phyloP scores from a whole-genome alignment of 30 jellyfish, hydroid and myxozoan genomes.

The Catostylus mosaicus region DNA sequence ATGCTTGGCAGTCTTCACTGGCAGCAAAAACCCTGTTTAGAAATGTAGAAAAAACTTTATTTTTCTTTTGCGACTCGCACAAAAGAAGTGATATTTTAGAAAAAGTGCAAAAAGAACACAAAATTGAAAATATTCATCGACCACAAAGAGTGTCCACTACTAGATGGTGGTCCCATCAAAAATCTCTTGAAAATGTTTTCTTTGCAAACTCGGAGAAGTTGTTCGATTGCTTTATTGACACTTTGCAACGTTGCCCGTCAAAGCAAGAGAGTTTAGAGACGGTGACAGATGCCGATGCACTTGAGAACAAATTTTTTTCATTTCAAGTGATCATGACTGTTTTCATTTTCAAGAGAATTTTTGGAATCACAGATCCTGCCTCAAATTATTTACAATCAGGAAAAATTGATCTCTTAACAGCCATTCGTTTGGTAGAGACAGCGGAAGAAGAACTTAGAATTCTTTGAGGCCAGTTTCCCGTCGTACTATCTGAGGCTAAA shows the following conservation, averaged over 20 bases:
- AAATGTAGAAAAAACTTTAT: too few relatives aligned
- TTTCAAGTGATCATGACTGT: constrained; percentile 6
- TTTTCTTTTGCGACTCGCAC: too few relatives aligned
- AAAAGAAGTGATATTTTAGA: too few relatives aligned
- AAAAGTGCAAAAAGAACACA: too few relatives aligned
- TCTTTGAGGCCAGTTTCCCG: background rate
- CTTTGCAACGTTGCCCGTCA: constrained; percentile 13
- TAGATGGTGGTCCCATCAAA: constrained; percentile 47
- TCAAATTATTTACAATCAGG: constrained; percentile 1
- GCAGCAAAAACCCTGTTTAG: too few relatives aligned
- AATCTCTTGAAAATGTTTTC: constrained; percentile 18
- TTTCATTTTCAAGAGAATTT: background rate
- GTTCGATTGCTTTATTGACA: constrained; percentile 11
- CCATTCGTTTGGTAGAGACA: constrained; percentile 9
- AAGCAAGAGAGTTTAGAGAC: constrained; percentile 3
- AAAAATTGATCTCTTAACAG: constrained; percentile 30
- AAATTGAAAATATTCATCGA: constrained; percentile 19
- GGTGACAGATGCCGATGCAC: constrained; percentile 31
- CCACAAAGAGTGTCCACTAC: constrained; percentile 41
- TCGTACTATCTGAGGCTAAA: background rate
- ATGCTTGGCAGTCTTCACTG: too few relatives aligned
- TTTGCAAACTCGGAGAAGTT: constrained; percentile 13
- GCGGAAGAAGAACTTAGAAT: constrained; percentile 7
- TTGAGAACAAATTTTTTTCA: constrained; percentile 5
- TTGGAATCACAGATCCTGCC: constrained; percentile 28